Percentiles rank a stretch among this genome's conserved stretches.
phyloP scores from a whole-genome alignment of 2,888 invertebrate genomes.

The Parnassius orleans region DNA sequence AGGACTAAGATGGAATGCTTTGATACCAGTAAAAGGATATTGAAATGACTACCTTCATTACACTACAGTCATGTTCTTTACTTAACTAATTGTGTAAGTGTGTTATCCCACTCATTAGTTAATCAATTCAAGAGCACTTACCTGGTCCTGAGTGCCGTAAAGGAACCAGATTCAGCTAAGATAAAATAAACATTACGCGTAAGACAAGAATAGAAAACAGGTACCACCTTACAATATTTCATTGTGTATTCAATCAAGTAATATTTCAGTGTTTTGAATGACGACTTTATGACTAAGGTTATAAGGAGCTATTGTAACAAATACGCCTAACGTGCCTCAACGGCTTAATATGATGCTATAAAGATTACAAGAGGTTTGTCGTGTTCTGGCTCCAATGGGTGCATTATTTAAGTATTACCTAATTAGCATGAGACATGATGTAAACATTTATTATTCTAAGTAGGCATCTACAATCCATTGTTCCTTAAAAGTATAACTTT shows the following conservation, averaged over 20 bases:
- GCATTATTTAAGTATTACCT: conserved; percentile 11
- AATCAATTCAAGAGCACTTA: conserved; percentile 32
- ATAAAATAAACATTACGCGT: conserved; percentile 35
- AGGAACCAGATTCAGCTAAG: conserved; percentile 38
- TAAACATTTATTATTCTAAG: conserved; percentile 1
- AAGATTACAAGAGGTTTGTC: conserved; percentile 19
- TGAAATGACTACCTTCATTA: too few relatives aligned
- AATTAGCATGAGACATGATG: conserved; percentile 25
- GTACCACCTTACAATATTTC: conserved; percentile 15
- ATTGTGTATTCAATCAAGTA: conserved; percentile 12
- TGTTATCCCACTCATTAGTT: conserved; percentile 13
- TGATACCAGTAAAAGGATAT: too few relatives aligned
- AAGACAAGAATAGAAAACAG: conserved; percentile 35
- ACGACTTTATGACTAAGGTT: conserved; percentile 3
- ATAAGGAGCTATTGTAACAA: conserved; percentile 8
- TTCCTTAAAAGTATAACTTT: background rate
- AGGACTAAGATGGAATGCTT: too few relatives aligned
- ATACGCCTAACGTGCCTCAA: conserved; percentile 18
- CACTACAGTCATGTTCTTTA: background rate
- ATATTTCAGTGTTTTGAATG: conserved; percentile 2
- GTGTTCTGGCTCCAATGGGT: conserved; percentile 13
- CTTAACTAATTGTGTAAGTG: background rate
- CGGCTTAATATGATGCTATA: conserved; percentile 18
- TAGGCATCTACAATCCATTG: background rate
- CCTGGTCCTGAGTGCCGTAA: conserved; percentile 27